These are phyloP conservation scores for Pristionchus mayeri DNA, from an alignment of 2,888 invertebrate genomes.

Conservation along the genomic window DNA sequence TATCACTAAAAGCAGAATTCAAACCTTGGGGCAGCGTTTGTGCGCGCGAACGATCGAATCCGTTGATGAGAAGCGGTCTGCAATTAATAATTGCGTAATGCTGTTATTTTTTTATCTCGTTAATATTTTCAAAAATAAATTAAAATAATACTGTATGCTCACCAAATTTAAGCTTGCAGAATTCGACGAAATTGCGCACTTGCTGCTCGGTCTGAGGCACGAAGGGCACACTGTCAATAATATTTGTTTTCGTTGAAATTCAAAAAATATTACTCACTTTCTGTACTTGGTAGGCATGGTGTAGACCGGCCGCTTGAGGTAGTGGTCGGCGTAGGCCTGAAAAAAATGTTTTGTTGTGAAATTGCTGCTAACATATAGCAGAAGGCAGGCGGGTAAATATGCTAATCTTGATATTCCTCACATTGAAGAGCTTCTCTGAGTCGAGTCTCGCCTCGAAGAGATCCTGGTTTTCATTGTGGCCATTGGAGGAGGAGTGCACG, in stretches of 20 bases:
- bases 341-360: background rate
- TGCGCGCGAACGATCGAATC: background rate
- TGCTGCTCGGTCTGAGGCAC: constrained; percentile 49
- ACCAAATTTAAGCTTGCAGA: constrained; percentile 49
- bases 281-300: constrained; percentile 50
- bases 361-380: background rate
- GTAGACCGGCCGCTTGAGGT: constrained; percentile 55
- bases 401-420: too few relatives aligned
- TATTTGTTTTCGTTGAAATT: background rate
- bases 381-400: too few relatives aligned
- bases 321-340: constrained; percentile 57
- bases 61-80: background rate
- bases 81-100: background rate
- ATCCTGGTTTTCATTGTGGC: constrained; percentile 51
- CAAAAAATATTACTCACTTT: constrained; percentile 31
- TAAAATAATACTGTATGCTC: background rate
- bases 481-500: background rate
- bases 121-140: background rate
- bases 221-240: constrained; percentile 50
- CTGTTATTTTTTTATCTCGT: too few relatives aligned
- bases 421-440: constrained; percentile 53
- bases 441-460: constrained; percentile 54
- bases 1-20: background rate
- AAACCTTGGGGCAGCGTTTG: constrained; percentile 50
- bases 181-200: constrained; percentile 50